Percentiles rank a stretch among this genome's conserved stretches.
These are phyloP conservation scores for Glandiceps talaboti DNA, from an alignment of 53 echinoderm and acorn worm genomes.

Conservation along the genomic window DNA sequence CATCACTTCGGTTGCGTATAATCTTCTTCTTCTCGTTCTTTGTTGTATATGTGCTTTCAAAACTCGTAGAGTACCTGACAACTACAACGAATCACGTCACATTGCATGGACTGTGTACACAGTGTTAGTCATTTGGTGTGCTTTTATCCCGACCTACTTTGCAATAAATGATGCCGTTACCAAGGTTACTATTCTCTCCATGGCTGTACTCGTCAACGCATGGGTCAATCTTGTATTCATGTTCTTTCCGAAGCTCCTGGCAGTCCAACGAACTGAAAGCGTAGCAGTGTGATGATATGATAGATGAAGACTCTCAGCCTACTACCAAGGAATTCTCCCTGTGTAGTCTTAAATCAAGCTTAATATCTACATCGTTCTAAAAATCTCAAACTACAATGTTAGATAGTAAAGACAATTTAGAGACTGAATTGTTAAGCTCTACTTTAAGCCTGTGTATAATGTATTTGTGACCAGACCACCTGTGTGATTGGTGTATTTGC, in stretches of 20 bases:
- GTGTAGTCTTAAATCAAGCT: no score
- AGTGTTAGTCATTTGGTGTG: background rate
- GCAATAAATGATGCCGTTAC: background rate
- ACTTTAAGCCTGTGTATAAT: no score
- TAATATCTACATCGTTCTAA: no score
- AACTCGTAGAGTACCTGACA: background rate
- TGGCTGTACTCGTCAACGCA: background rate
- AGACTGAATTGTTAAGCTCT: no score
- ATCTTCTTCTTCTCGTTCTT: background rate
- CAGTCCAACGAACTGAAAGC: background rate
- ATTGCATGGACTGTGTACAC: background rate
- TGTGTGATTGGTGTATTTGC: no score
- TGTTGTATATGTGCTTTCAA: background rate
- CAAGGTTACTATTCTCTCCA: background rate
- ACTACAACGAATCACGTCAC: background rate
- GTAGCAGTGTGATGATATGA: background rate
- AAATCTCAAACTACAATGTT: no score
- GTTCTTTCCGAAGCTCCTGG: background rate
- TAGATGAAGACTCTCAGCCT: no score
- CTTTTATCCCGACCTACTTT: background rate
- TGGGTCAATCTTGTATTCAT: background rate
- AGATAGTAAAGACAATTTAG: no score
- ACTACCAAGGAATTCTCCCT: no score
- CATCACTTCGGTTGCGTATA: slow-evolving; percentile 13
- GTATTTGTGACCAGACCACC: no score